phyloP scores from a whole-genome alignment of 1,140 invertebrate species.

The Pissodes strobi region DNA sequence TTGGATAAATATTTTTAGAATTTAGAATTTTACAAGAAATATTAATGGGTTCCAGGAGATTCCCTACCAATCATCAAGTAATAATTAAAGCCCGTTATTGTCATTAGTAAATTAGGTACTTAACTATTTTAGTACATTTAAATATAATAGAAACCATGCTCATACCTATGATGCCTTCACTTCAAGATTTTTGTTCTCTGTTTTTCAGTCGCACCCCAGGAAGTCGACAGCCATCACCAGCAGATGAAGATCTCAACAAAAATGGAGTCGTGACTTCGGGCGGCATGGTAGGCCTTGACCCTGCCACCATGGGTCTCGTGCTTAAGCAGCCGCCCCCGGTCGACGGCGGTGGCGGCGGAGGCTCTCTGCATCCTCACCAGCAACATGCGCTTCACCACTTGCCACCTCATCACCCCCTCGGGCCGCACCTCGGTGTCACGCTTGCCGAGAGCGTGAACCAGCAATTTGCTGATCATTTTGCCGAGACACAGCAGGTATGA shows the following conservation, averaged over 20 bases:
- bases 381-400: slow-evolving; percentile 49
- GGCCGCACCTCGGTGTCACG: slow-evolving; percentile 56
- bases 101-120: too few relatives aligned
- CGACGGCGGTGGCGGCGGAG: slow-evolving; percentile 28
- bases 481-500: slow-evolving; percentile 47
- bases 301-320: slow-evolving; percentile 62
- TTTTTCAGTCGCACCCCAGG: slow-evolving; percentile 77
- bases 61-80: too few relatives aligned
- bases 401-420: slow-evolving; percentile 53
- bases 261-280: slow-evolving; percentile 58
- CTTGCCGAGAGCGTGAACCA: slow-evolving; percentile 56
- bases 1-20: too few relatives aligned
- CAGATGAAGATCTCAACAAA: slow-evolving; percentile 78
- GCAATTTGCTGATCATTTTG: slow-evolving; percentile 54
- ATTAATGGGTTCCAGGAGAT: too few relatives aligned
- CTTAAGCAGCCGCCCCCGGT: slow-evolving; percentile 57
- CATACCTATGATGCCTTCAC: too few relatives aligned
- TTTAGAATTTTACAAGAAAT: too few relatives aligned
- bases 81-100: too few relatives aligned
- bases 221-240: slow-evolving; percentile 88
- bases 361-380: slow-evolving; percentile 31
- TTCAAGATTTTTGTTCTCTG: slow-evolving; percentile 9
- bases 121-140: too few relatives aligned
- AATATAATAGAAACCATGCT: too few relatives aligned
- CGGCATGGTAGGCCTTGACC: slow-evolving; percentile 52